Base-by-base conservation (phyloP, 2,888 invertebrate genomes). In the Lasioglossum marginatum region DNA sequence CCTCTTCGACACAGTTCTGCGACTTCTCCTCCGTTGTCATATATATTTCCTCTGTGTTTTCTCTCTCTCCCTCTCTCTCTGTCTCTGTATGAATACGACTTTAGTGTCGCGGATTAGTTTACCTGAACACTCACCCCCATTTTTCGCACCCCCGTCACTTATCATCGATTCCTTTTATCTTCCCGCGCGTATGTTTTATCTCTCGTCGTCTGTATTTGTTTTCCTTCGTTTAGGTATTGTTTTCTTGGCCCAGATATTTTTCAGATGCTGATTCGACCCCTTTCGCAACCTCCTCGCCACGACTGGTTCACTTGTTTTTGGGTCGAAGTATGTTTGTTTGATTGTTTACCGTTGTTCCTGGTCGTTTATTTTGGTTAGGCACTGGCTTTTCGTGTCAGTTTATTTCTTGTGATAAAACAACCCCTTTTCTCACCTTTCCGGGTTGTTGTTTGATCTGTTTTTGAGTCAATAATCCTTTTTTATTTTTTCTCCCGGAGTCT, bases 1-100 rank as follows among this genome's bases (percentile, higher is more conserved):
- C 71, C 71, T 43, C 60, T 40, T 40, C 75, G 75, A 76, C 75
- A 76, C 75, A 43, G 40, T 76, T 76, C 75, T 63, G 57, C 37
- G 37, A 63, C 40, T 76, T 63, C 75, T 40, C 23, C 43, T 19
- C 27, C 23, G 66, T 34, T 23, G 34, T 66, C 23, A 31, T 37
- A 48, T 60, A 40, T 27, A 57, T 52, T 27, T 27, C 77, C 1
- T 37, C n/a, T 23, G 4, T n/a, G 52, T 52, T n/a, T n/a, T 40
- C 68, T 5, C n/a, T 4, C 34, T 68, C 12, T 5, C 8, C 2
- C 31, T 23, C 10, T 2, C 3, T 14, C 16, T 0, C 23, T 37
- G 12, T 12, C 12, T 68, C n/a, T 10, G n/a, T 23, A 19, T 37
- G 37, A 37, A 68, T 37, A 68, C 37, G 37, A 37, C 37, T 40